Base-by-base conservation (phyloP, 2,113 vertebrate species). In the Empidonax traillii region DNA sequence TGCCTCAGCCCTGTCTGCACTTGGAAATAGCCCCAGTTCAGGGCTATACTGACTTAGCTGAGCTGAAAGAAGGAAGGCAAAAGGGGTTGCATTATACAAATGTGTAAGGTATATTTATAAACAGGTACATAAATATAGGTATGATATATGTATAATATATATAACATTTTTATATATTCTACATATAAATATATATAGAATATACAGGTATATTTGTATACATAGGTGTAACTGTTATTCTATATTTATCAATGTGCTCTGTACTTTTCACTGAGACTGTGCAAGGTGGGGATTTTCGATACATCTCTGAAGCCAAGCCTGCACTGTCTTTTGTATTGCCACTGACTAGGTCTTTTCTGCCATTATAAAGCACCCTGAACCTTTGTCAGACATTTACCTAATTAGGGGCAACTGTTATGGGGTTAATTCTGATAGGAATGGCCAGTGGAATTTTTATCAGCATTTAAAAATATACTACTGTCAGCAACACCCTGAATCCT, bases 21-120 rank as follows among this genome's bases (percentile, higher is more conserved):
- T 91, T 90, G 79, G 88, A 92, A 96, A 84, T 47, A 87, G 61
- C 44, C 69, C 56, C 76, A 71, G 72, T 68, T 86, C 79, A 85
- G 65, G 61, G 78, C 35, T 35, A 35, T 35, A 75, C 23, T 65
- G 65, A 55, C 61, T 90, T n/a, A 89, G 88, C 61, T 90, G 83
- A 93, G 53, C 82, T 51, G 68, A 83, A 86, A 87, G 52, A 33
- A 92, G 30, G 39, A 59, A 87, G 79, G 63, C 88, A 78, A 66
- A 80, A 84, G 61, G 37, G 43, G 24, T 67, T 93, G 62, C 80
- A 89, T 72, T 74, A 59, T 5, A 84, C 21, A 89, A 90, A 84
- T 23, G 7, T 41, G 74, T 63, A 81, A n/a, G 10, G 6, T 63
- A 46, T 84, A 78, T 84, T 84, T 84, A 75, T 65, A n/a, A 4